These are phyloP conservation scores for Diglossa brunneiventris DNA, from an alignment of 2,113 vertebrate genomes.

Conservation along the genomic window DNA sequence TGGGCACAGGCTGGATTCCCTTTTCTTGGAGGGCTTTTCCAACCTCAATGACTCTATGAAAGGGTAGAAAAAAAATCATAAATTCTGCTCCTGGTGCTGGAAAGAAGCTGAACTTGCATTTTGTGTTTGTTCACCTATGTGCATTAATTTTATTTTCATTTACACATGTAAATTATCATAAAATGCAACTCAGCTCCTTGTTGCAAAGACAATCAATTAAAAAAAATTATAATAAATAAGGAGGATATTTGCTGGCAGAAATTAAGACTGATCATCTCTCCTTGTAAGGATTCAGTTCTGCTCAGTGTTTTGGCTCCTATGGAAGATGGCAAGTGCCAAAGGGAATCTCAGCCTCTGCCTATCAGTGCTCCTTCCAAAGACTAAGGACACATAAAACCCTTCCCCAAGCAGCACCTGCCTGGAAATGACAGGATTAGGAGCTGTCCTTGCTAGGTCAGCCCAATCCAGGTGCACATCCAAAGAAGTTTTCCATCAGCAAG, in stretches of 20 bases:
- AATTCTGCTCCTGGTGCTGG: not conserved
- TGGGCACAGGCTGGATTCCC: fast-evolving
- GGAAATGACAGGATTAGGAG: not conserved
- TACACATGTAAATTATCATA: not conserved
- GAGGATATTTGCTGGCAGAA: not conserved
- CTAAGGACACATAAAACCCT: not conserved
- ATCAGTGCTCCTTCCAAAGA: not conserved
- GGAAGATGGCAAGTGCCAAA: not conserved
- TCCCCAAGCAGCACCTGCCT: not conserved
- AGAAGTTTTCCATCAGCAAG: not conserved
- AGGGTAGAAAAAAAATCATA: fast-evolving
- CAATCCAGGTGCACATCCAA: too few species aligned
- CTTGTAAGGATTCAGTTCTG: not conserved
- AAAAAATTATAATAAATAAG: not conserved
- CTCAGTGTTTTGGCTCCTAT: not conserved
- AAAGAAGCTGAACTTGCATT: not conserved
- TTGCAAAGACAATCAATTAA: not conserved
- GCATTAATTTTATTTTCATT: not conserved
- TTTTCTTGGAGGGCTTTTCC: not conserved
- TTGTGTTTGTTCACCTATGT: too few species aligned
- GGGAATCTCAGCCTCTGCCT: not conserved
- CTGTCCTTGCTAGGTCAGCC: not conserved
- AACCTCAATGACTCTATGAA: not conserved
- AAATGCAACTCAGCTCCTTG: not conserved
- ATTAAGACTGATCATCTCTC: not conserved